Base-by-base conservation (phyloP, 2,797 vertebrate species). In the Clangula hyemalis region DNA sequence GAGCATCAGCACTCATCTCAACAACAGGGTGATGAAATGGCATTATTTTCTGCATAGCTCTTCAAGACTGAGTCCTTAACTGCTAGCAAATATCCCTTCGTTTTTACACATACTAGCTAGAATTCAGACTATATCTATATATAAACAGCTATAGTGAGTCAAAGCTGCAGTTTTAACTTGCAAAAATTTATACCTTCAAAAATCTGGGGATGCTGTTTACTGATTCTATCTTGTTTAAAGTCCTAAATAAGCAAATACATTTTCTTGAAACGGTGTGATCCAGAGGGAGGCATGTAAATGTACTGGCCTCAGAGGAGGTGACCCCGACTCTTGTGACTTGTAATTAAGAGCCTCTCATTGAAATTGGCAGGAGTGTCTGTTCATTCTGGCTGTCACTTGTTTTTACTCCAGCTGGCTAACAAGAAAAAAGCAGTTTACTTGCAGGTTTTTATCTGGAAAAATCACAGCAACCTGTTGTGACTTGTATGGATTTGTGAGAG, bases 401-500 rank as follows among this genome's bases (percentile, higher is more conserved):
- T 72, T 88, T 94, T n/a, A 34, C 64, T 88, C 70, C 76, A 88
- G 83, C 87, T 93, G 91, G 38, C 39, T 79, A 85, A 94, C 36
- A 79, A 88, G 76, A 73, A 90, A 61, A 74, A 93, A 85, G 0
- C 41, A 6, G 39, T 82, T 84, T 93, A 84, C 75, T 88, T 90
- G 30, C 25, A 73, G 89, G 39, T 94, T 96, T 95, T 94, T 84
- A 30, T 89, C 80, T 70, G 51, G 66, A 93, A 90, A 92, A 88
- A 86, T 94, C 91, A 73, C 66, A 82, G 82, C 82, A 90, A 91
- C 93, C 87, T 95, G 82, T 97, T 92, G 92, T 86, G 89, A 79
- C 66, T 86, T 39, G 53, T 90, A 73, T 70, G 60, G 91, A 87
- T 90, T 60, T 36, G 38, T 7, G 70, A 73, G 87, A 91, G 87